Evolutionary conservation across 2,888 invertebrate genomes (phyloP).

Genomic region (Oxytorus armatus): DNA sequence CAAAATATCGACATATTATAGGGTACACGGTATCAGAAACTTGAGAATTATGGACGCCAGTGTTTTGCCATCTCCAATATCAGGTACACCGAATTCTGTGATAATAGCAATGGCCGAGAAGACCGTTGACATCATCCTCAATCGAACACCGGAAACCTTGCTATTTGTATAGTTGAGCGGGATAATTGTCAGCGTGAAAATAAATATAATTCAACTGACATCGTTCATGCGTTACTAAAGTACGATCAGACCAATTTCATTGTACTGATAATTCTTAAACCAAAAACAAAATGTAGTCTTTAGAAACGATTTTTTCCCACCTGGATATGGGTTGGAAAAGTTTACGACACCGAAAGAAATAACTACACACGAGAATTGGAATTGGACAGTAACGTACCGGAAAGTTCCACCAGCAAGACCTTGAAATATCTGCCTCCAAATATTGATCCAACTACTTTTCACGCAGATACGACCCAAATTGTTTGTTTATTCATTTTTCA

Average conservation of each 20-base stretch:
- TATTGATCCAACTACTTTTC: conserved; percentile 64
- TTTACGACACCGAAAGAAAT: conserved; percentile 89
- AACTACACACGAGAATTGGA: conserved; percentile 87
- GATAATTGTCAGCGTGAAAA: background rate
- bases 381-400: conserved; percentile 91
- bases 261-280: background rate
- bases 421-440: conserved; percentile 82
- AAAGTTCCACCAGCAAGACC: conserved; percentile 91
- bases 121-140: conserved; percentile 87
- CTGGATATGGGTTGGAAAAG: conserved; percentile 87
- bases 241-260: background rate
- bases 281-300: background rate
- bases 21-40: conserved; percentile 88
- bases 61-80: conserved; percentile 91
- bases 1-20: conserved; percentile 80
- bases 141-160: background rate
- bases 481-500: background rate
- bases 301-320: conserved; percentile 79
- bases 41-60: conserved; percentile 93
- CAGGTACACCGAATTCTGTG: conserved; percentile 91
- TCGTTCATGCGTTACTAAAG: background rate
- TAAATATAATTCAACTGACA: background rate
- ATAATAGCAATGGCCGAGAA: conserved; percentile 88
- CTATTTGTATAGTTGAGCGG: background rate
- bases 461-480: conserved; percentile 36